A percentile compares a stretch with the other conserved stretches of the same genome.
Conservation (phyloP, 2,888 invertebrate genomes). For the Pseudolycoriella hygida region DNA sequence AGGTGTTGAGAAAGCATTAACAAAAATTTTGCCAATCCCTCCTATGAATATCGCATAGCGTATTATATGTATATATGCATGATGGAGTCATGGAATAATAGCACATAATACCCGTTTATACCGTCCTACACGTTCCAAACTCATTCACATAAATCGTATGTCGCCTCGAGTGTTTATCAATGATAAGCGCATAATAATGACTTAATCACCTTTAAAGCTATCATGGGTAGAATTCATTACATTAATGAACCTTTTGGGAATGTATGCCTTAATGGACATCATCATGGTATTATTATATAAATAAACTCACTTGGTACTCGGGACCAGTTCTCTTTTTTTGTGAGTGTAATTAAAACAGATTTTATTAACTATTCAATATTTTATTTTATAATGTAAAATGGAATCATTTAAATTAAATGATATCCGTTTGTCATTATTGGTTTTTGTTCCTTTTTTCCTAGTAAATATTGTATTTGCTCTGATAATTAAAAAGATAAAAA, state of each 20-base stretch:
- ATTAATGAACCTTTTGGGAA: background rate
- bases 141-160: background rate
- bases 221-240: slow-evolving; percentile 6
- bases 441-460: too few relatives aligned
- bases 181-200: slow-evolving; percentile 12
- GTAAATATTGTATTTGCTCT: too few relatives aligned
- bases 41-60: background rate
- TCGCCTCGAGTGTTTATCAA: slow-evolving; percentile 10
- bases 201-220: slow-evolving; percentile 10
- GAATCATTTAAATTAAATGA: too few relatives aligned
- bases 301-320: too few relatives aligned
- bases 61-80: background rate
- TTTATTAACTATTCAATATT: too few relatives aligned
- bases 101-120: background rate
- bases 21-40: background rate
- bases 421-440: too few relatives aligned
- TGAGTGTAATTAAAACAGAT: too few relatives aligned
- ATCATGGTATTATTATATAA: too few relatives aligned
- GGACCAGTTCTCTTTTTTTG: too few relatives aligned
- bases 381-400: too few relatives aligned
- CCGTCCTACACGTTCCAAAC: too few relatives aligned
- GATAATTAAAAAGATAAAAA: too few relatives aligned
- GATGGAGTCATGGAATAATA: background rate
- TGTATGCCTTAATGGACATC: background rate
- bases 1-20: background rate